Base-by-base conservation (phyloP, 2,888 invertebrate genomes). In the Cacoxenus indagator region DNA sequence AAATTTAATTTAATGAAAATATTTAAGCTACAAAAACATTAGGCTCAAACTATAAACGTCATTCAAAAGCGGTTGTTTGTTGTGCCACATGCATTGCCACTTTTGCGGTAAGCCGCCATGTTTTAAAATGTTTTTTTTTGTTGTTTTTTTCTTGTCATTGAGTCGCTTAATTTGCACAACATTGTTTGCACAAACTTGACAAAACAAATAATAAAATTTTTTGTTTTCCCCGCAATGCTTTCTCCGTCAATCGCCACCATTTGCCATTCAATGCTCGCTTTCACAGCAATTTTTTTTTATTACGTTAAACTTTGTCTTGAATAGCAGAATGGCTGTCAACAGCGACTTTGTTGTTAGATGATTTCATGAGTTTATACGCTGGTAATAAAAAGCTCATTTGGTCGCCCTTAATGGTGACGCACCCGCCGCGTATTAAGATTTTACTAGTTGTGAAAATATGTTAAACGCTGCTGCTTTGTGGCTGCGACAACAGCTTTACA, bases 291-390 rank as follows among this genome's bases (percentile, higher is more conserved):
- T 9, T 24, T 26, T 57, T 45, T 62, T 62, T 62, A 62, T 62
- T 24, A 43, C 61, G 43, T 8, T 45, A 45, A 62, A 62, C 22
- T 62, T 45, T 57, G 57, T 57, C 57, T 29, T 57, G 29, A n/a
- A n/a, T n/a, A n/a, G n/a, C n/a, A n/a, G n/a, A n/a, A n/a, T n/a
- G n/a, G n/a, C 6, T 57, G 57, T 9, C 57, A 1, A 11, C 9
- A 8, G 29, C 29, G 24, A 57, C 57, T 57, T 57, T 45, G 43
- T 62, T 45, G 43, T 11, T 9, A n/a, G 43, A 62, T 26, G 6
- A 62, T 45, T 24, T 62, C 26, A 62, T 62, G 45, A 24, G 4
- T 22, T 61, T 61, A 61, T 62, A 43, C 26, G 22, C 26, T 62
- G 17, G 27, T 31, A 31, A 59, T 37, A 59, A 59, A 57, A 59